Evolutionary conservation across 2,888 invertebrate genomes (phyloP).

Genomic region (Orchestes rusci): DNA sequence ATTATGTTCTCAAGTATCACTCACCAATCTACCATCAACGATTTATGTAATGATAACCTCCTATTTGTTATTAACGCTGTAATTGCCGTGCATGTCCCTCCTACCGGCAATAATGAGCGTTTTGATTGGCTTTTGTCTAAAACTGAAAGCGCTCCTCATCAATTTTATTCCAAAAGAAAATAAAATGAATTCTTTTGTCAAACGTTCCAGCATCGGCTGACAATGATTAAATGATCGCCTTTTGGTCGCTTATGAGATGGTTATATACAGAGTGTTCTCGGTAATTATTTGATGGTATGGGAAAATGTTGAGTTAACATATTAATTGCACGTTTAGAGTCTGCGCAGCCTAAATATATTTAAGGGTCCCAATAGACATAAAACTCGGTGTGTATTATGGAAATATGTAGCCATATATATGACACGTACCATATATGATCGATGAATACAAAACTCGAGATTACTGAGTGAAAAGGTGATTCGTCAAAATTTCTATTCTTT

Average conservation of each 20-base stretch:
- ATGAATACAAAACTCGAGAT: conserved; percentile 16
- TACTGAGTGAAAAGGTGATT: conserved; percentile 31
- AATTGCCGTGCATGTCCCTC: conserved; percentile 23
- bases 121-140: conserved; percentile 27
- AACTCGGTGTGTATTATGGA: too few species aligned
- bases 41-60: conserved; percentile 20
- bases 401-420: too few species aligned
- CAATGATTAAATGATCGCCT: conserved; percentile 16
- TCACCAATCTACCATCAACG: too few species aligned
- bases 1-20: too few species aligned
- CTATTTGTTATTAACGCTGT: conserved; percentile 24
- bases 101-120: conserved; percentile 25
- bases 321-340: too few species aligned
- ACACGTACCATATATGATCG: conserved; percentile 14
- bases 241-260: conserved; percentile 5
- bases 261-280: conserved; percentile 8
- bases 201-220: conserved; percentile 15
- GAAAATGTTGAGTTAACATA: too few species aligned
- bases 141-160: conserved; percentile 24
- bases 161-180: conserved; percentile 24
- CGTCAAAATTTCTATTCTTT: conserved; percentile 35
- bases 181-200: conserved; percentile 23
- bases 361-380: too few species aligned
- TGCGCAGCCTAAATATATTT: too few species aligned
- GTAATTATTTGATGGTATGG: too few species aligned